These are phyloP conservation scores for Dicycla oo DNA, from an alignment of 2,888 invertebrate genomes.

Conservation along the genomic window DNA sequence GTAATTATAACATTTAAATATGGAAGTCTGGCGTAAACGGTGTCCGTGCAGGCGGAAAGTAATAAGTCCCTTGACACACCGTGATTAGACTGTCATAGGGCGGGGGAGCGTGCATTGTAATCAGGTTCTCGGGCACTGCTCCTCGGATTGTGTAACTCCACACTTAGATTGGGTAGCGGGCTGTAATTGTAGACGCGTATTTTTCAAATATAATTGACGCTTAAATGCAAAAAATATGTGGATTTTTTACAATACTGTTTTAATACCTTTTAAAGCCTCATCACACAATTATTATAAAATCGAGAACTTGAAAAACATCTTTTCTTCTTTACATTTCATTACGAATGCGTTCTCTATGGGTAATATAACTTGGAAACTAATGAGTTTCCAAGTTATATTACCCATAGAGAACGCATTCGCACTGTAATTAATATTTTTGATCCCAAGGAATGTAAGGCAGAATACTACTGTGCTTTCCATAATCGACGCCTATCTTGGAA, in stretches of 20 bases:
- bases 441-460: background rate
- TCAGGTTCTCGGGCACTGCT: conserved; percentile 72
- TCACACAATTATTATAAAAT: background rate
- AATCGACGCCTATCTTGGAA: background rate
- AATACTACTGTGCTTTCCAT: background rate
- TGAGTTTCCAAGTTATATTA: background rate
- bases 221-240: no score
- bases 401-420: no score
- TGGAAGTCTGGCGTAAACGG: conserved; percentile 65
- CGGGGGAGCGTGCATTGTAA: conserved; percentile 77
- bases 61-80: conserved; percentile 77
- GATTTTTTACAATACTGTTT: background rate
- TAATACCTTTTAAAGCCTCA: background rate
- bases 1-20: conserved; percentile 68
- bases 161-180: conserved; percentile 54
- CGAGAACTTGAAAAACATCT: background rate
- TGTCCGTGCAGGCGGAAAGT: conserved; percentile 69
- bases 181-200: conserved; percentile 35
- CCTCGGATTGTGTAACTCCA: conserved; percentile 68
- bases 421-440: no score
- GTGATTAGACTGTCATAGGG: conserved; percentile 84
- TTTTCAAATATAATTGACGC: no score
- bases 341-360: no score
- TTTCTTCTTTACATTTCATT: background rate
- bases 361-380: no score